Evolutionary conservation across 2,113 vertebrate species (phyloP), one percentile per base, ranked within the genome.

Genomic region (Raja brachyura): DNA sequence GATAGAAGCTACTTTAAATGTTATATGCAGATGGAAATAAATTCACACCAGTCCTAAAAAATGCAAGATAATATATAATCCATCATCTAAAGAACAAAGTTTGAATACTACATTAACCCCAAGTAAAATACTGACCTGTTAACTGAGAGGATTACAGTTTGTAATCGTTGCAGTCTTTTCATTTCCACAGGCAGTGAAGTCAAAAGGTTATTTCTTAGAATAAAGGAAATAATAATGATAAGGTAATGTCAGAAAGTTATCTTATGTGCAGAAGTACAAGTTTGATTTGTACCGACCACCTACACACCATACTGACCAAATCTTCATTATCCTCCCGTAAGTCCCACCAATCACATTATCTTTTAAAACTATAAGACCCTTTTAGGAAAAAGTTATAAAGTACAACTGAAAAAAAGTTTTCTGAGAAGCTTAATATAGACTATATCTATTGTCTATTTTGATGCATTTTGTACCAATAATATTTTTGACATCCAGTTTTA

Each of bases 151-250:
- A 97, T 97, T 83, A 99, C 95, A 22, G 95, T 95, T 93, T 97
- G 96, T 22, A 99, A 95, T 90, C 94, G 97, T 54, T 93, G 94
- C 93, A 99, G 94, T 1, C 95, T 96, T 94, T 96, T 96, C 96
- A 99, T 95, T 85, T 98, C 98, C 93, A 96, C 94, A 4, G 99
- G 98, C 94, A 99, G 95, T 93, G 97, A 97, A 75, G 93, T 96
- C 95, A 99, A 95, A 94, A 96, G 78, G 93, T 99, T 99, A 94
- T 99, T 99, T 93, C 99, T 99, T 66, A 63, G 75, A 75, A 7
- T 48, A 9, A 73, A 39, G 83, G 61, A 63, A 88, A 63, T 18
- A 63, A 88, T 61, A 14, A 86, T 2, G 11, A 25, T 13, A 61
- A 25, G 10, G 9, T 61, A 63, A 31, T 88, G 13, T n/a, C 59